phyloP scores from a whole-genome alignment of 2,888 invertebrate genomes.

The Scaptomyza flava region DNA sequence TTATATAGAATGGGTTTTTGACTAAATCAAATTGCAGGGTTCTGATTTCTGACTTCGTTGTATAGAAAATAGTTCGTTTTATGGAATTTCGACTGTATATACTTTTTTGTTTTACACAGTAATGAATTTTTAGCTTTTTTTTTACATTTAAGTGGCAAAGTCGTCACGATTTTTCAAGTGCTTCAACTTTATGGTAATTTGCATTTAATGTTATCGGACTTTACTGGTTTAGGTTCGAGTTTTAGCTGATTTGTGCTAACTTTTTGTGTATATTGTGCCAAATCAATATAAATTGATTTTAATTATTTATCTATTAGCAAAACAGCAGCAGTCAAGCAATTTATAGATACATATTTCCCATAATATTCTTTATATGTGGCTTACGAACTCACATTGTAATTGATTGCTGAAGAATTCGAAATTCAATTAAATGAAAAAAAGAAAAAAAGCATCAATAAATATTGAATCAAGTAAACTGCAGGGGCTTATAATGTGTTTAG shows the following conservation, averaged over 20 bases:
- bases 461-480: conserved; percentile 9
- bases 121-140: neutral
- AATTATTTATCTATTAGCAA: conserved; percentile 78
- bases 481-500: conserved; percentile 1
- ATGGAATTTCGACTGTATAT: too few species aligned
- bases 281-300: conserved; percentile 81
- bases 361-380: conserved; percentile 2
- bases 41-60: too few species aligned
- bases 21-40: too few species aligned
- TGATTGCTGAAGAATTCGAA: conserved; percentile 42
- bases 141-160: conserved; percentile 16
- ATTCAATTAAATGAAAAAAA: conserved; percentile 3
- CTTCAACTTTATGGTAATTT: conserved; percentile 3
- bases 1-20: too few species aligned
- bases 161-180: conserved; percentile 49
- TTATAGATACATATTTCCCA: conserved; percentile 5
- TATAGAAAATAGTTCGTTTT: too few species aligned
- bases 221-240: neutral
- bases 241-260: conserved; percentile 77
- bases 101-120: neutral
- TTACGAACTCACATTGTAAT: conserved; percentile 29
- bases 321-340: conserved; percentile 57
- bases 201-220: neutral
- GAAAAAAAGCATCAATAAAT: neutral
- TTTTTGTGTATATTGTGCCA: conserved; percentile 66